These are phyloP conservation scores for Delia radicum DNA, from an alignment of 1,140 invertebrate species.

Conservation along the genomic window DNA sequence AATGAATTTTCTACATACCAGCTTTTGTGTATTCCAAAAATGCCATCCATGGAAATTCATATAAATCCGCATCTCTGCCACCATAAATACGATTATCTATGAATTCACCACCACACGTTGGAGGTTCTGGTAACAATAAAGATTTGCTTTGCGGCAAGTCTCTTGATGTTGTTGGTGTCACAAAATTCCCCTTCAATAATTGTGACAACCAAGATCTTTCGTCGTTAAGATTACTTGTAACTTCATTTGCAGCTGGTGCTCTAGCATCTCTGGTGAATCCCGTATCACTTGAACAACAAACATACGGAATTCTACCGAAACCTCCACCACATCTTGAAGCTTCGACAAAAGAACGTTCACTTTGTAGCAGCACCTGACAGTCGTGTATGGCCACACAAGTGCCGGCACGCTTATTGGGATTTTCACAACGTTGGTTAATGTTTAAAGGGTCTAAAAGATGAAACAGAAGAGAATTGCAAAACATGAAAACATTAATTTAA, in stretches of 20 bases:
- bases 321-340: slow-evolving; percentile 39
- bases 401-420: slow-evolving; percentile 42
- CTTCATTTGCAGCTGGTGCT: slow-evolving; percentile 23
- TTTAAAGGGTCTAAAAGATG: background rate
- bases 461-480: background rate
- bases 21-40: slow-evolving; percentile 60
- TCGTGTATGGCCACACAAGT: slow-evolving; percentile 43
- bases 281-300: slow-evolving; percentile 48
- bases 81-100: slow-evolving; percentile 50
- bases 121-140: slow-evolving; percentile 37
- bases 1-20: slow-evolving; percentile 29
- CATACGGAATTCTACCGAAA: slow-evolving; percentile 37
- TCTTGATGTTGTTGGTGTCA: background rate
- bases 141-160: background rate
- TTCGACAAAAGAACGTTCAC: slow-evolving; percentile 36
- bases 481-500: background rate
- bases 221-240: slow-evolving; percentile 25
- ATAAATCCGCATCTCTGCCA: slow-evolving; percentile 53
- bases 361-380: slow-evolving; percentile 42
- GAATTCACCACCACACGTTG: slow-evolving; percentile 45
- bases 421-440: slow-evolving; percentile 39
- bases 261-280: slow-evolving; percentile 30
- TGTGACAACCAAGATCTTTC: background rate
- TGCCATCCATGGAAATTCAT: slow-evolving; percentile 67
- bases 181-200: background rate